phyloP scores from a whole-genome alignment of 2,888 invertebrate species.

The Dolichopus griseipennis region DNA sequence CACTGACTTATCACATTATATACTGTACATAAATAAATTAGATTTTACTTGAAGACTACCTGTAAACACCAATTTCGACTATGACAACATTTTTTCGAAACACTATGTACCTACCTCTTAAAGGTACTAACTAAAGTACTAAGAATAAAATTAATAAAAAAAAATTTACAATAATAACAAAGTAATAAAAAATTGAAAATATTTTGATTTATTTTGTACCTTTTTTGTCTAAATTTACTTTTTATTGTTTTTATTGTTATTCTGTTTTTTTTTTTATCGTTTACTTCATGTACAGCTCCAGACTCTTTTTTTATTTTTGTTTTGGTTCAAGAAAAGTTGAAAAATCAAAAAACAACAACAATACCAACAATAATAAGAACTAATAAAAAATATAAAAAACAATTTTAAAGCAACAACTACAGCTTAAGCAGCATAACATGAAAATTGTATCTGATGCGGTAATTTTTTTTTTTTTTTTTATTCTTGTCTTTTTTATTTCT shows the following conservation, averaged over 20 bases:
- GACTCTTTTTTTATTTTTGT: neutral
- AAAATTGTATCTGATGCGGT: slow-evolving; percentile 3
- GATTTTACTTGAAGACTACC: no score
- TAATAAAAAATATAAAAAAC: neutral
- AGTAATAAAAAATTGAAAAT: neutral
- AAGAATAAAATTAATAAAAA: neutral
- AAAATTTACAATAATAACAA: neutral
- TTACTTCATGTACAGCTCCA: neutral
- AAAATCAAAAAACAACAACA: no score
- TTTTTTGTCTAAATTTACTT: neutral
- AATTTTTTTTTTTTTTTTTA: neutral
- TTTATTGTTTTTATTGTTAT: neutral
- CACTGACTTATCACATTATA: no score
- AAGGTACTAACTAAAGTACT: no score
- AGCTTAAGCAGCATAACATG: neutral
- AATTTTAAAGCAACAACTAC: no score
- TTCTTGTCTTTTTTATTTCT: neutral
- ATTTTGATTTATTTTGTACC: neutral
- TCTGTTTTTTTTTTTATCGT: neutral
- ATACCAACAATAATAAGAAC: no score
- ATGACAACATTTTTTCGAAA: neutral
- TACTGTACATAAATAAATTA: no score
- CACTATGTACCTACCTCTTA: neutral
- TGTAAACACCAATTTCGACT: no score
- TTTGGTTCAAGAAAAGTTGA: neutral